Evolutionary conservation across 2,797 vertebrate species (phyloP).

Genomic region (Vespertilio murinus): DNA sequence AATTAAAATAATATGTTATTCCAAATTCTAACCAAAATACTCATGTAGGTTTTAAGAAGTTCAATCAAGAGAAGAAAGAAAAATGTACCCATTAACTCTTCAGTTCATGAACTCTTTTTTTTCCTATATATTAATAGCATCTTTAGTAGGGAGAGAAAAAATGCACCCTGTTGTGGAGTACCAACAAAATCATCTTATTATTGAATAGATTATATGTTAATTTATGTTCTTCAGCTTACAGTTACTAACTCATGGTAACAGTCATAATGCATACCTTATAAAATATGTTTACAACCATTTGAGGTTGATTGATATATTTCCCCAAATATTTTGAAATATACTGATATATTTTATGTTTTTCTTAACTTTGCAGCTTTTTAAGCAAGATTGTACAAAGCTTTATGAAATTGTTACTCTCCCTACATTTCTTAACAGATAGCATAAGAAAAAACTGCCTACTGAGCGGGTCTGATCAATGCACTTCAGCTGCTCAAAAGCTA

Average conservation of each 20-base stretch:
- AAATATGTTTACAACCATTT: neutral
- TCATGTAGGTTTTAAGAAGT: slow-evolving; percentile 44
- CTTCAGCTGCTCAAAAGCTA: neutral
- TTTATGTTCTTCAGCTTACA: neutral
- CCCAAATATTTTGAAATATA: neutral
- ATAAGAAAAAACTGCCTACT: neutral
- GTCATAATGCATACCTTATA: neutral
- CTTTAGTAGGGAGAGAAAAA: neutral
- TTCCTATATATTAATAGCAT: neutral
- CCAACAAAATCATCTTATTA: neutral
- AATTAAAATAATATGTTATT: slow-evolving; percentile 71
- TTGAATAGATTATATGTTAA: neutral
- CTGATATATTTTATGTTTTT: neutral
- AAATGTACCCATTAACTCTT: slow-evolving; percentile 20
- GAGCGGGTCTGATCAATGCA: neutral
- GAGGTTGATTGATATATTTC: neutral
- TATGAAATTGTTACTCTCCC: slow-evolving; percentile 17
- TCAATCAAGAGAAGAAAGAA: slow-evolving; percentile 30
- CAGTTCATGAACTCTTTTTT: neutral
- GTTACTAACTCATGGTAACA: neutral
- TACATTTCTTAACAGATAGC: neutral
- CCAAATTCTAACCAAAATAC: slow-evolving; percentile 63
- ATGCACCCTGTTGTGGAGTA: neutral
- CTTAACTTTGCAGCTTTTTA: neutral
- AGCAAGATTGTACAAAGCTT: neutral